Percentiles rank a stretch among this genome's conserved stretches.
Conservation (phyloP, 2,797 vertebrate genomes). For the Huso huso region DNA sequence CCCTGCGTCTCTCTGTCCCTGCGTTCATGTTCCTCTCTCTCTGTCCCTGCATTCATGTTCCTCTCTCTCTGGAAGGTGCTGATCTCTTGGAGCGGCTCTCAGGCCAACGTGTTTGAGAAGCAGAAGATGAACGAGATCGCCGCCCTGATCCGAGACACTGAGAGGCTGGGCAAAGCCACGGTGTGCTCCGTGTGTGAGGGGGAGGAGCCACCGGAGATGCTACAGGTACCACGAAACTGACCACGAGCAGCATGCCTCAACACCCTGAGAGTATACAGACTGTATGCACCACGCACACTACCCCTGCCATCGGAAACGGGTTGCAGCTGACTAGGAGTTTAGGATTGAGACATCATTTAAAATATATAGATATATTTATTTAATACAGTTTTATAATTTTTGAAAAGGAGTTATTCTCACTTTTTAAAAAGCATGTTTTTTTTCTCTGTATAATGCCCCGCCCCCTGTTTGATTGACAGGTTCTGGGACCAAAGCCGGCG, state of each 20-base stretch:
- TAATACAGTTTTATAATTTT: no score
- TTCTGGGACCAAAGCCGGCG: slow-evolving; percentile 64
- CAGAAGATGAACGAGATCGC: slow-evolving; percentile 80
- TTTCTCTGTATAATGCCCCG: neutral
- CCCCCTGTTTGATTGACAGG: slow-evolving; percentile 42
- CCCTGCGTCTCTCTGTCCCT: neutral
- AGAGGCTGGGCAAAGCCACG: slow-evolving; percentile 69
- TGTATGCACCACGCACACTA: no score
- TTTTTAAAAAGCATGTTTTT: no score
- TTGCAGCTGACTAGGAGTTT: no score
- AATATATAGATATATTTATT: no score
- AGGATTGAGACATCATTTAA: no score
- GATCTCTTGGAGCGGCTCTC: slow-evolving; percentile 72
- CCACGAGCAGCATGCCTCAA: neutral
- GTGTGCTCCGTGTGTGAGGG: slow-evolving; percentile 69
- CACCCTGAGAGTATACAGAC: no score
- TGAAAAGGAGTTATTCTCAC: no score
- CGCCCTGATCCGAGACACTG: slow-evolving; percentile 69
- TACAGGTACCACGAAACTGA: slow-evolving; percentile 50
- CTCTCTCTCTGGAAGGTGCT: slow-evolving; percentile 56
- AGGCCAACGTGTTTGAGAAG: slow-evolving; percentile 79
- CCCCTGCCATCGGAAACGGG: no score
- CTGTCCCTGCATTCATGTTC: neutral
- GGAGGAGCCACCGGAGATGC: slow-evolving; percentile 80
- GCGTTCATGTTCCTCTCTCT: no score